A percentile compares a stretch with the other conserved stretches of the same genome.
These are phyloP conservation scores for Agrotis puta DNA, from an alignment of 2,888 invertebrate genomes.

Conservation along the genomic window DNA sequence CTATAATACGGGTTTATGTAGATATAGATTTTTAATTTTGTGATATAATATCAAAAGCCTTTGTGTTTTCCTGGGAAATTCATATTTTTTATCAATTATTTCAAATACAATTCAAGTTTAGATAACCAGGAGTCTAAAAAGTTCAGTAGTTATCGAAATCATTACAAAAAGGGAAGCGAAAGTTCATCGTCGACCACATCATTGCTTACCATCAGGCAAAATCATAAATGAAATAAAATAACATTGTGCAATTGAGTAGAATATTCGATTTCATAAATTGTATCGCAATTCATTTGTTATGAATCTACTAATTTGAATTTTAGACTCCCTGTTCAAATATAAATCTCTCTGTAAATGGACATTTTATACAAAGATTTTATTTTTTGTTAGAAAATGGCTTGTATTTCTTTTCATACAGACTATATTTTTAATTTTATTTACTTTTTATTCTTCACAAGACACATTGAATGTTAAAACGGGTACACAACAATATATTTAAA, in stretches of 20 bases:
- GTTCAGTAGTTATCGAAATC: too few species aligned
- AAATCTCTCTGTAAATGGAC: neutral
- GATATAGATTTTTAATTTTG: slow-evolving; percentile 16
- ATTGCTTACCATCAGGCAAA: too few species aligned
- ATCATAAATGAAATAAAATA: too few species aligned
- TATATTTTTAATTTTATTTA: slow-evolving; percentile 8
- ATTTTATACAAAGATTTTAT: neutral
- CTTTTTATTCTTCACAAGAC: slow-evolving; percentile 6
- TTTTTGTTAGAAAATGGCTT: neutral
- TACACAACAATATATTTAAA: slow-evolving; percentile 33
- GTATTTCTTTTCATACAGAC: neutral
- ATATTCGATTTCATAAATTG: too few species aligned
- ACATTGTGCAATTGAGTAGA: too few species aligned
- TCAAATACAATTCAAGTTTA: neutral
- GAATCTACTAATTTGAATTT: too few species aligned
- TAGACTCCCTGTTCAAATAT: neutral
- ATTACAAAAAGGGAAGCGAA: too few species aligned
- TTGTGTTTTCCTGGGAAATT: neutral
- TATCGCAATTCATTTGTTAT: too few species aligned
- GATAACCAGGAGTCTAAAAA: too few species aligned
- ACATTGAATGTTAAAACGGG: slow-evolving; percentile 16
- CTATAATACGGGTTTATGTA: slow-evolving; percentile 40
- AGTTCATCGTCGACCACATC: too few species aligned
- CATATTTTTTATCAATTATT: neutral
- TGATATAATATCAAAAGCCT: slow-evolving; percentile 22